Percentiles rank a stretch among this genome's conserved stretches.
phyloP scores from a whole-genome alignment of 2,888 invertebrate species.

The Bombylius discolor region DNA sequence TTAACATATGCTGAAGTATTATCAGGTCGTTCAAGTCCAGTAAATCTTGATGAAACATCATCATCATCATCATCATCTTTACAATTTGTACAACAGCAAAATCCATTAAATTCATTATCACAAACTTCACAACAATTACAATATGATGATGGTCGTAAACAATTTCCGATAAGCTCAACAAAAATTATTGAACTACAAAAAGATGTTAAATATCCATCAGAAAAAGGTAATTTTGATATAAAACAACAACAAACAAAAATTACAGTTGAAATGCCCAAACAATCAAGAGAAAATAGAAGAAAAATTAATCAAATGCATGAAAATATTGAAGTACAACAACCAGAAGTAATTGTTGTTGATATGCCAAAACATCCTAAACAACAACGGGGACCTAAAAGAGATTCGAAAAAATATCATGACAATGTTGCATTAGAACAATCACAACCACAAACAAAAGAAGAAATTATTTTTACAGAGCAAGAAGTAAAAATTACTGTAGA shows the following conservation, averaged over 20 bases:
- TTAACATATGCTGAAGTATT: constrained; percentile 57
- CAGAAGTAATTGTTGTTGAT: no score
- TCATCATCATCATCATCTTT: constrained; percentile 8
- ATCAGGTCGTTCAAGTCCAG: constrained; percentile 43
- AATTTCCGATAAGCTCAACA: background rate
- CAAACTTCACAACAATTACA: constrained; percentile 2
- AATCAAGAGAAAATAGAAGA: no score
- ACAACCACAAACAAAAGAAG: background rate
- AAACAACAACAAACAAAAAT: no score
- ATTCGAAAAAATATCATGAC: background rate
- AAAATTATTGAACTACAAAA: constrained; percentile 9
- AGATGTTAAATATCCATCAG: background rate
- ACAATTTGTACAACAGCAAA: background rate
- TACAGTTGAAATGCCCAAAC: no score
- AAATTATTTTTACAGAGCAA: constrained; percentile 8
- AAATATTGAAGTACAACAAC: no score
- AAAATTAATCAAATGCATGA: no score
- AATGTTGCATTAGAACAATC: constrained; percentile 3
- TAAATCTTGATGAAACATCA: constrained; percentile 20
- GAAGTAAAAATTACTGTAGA: background rate
- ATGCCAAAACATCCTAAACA: no score
- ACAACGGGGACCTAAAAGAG: no score
- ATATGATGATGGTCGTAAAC: background rate
- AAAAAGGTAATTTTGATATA: background rate
- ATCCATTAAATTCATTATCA: background rate